phyloP scores from a whole-genome alignment of 2,797 vertebrate species.

The Poecile montanus region DNA sequence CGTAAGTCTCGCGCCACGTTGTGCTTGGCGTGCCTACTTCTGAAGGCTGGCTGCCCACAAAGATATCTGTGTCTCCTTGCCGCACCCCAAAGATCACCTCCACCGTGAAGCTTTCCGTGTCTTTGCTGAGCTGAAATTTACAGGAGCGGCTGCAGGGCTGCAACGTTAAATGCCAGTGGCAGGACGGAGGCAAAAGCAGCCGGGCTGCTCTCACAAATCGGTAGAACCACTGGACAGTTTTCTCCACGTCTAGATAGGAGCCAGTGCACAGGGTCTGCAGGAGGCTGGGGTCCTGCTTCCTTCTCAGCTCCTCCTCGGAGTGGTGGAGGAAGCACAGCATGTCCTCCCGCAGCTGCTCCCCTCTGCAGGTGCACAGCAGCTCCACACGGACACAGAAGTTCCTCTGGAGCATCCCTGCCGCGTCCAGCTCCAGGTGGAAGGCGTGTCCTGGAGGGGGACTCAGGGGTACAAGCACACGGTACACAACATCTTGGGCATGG shows the following conservation, averaged over 20 bases:
- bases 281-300: not conserved
- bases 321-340: not conserved
- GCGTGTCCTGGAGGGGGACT: not conserved
- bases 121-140: not conserved
- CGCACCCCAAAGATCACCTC: not conserved
- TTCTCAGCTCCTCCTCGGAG: not conserved
- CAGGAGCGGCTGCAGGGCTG: not conserved
- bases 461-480: not conserved
- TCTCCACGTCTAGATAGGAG: not conserved
- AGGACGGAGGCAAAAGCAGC: not conserved
- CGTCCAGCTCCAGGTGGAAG: not conserved
- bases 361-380: not conserved
- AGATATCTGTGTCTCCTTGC: not conserved
- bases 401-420: not conserved
- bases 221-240: not conserved
- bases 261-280: not conserved
- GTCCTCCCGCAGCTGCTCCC: not conserved
- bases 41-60: not conserved
- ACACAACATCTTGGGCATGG: not conserved
- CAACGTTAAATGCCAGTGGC: not conserved
- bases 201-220: accelerated
- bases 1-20: not conserved
- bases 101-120: not conserved
- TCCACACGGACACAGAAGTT: not conserved
- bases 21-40: not conserved